phyloP scores from a whole-genome alignment of 2,797 vertebrate species.

The Leontocebus nigricollis region DNA sequence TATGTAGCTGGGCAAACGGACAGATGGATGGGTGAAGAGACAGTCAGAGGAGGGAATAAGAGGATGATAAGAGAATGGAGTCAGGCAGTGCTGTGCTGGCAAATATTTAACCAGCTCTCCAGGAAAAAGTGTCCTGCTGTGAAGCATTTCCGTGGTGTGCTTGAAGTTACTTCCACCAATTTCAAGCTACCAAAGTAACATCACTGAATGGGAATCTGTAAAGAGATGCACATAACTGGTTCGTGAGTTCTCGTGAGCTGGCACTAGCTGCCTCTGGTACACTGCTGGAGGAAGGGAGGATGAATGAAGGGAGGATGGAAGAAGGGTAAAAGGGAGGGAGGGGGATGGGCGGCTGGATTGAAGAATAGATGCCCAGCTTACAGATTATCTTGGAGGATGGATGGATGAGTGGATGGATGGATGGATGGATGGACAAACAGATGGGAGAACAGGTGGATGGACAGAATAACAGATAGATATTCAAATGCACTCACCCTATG shows the following conservation, averaged over 20 bases:
- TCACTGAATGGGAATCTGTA: not conserved
- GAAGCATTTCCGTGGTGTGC: not conserved
- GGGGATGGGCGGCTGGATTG: rapidly evolving
- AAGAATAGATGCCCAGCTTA: not conserved
- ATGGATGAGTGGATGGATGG: not conserved
- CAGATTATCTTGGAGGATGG: not conserved
- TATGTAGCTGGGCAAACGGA: not conserved
- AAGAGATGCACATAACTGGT: not conserved
- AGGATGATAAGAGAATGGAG: too few relatives aligned
- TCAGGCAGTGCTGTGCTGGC: not conserved
- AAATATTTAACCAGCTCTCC: not conserved
- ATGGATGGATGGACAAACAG: not conserved
- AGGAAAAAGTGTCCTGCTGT: not conserved
- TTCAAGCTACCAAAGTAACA: not conserved
- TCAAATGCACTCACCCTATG: not conserved
- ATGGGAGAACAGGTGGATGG: not conserved
- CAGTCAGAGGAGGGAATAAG: not conserved
- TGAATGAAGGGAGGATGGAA: too few relatives aligned
- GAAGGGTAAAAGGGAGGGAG: too few relatives aligned
- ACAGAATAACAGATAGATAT: not conserved
- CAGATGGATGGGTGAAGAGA: too few relatives aligned
- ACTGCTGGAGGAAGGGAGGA: not conserved
- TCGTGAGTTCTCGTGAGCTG: not conserved
- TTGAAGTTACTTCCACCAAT: too few relatives aligned
- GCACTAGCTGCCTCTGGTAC: not conserved